Percentiles rank a stretch among this genome's conserved stretches.
Conservation (phyloP, 1,140 invertebrate species). For the Armadillidium nasatum region DNA sequence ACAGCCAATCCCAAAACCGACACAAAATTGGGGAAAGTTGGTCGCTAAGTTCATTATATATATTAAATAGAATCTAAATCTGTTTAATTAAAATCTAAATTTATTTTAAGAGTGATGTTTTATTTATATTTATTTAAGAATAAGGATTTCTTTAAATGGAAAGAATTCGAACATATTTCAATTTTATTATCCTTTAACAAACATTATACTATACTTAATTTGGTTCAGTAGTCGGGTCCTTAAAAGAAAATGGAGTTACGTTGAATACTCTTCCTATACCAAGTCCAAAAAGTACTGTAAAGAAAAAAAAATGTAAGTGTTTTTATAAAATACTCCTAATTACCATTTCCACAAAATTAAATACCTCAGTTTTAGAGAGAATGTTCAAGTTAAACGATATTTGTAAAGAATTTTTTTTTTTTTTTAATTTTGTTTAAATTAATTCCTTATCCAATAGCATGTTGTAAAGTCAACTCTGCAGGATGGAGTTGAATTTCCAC, state of each 20-base stretch:
- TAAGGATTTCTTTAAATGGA: too few relatives aligned
- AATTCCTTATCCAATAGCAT: too few relatives aligned
- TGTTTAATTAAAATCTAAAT: background rate
- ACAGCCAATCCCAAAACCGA: slow-evolving; percentile 97
- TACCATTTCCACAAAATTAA: too few relatives aligned
- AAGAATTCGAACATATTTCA: background rate
- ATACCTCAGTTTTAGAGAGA: too few relatives aligned
- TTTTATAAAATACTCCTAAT: too few relatives aligned
- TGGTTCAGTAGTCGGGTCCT: background rate
- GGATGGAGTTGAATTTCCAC: too few relatives aligned
- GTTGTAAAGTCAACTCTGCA: too few relatives aligned
- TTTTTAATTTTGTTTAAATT: too few relatives aligned
- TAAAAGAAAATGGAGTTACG: background rate
- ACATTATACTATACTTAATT: background rate
- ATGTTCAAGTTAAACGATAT: too few relatives aligned
- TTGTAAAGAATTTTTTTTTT: too few relatives aligned
- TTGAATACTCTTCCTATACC: background rate
- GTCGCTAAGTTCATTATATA: slow-evolving; percentile 53
- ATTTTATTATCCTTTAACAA: background rate
- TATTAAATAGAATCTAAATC: background rate
- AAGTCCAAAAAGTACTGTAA: background rate
- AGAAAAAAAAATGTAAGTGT: background rate
- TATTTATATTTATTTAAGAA: background rate
- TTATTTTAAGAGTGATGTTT: background rate
- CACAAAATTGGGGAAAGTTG: slow-evolving; percentile 88